Evolutionary conservation across 1,140 invertebrate genomes (phyloP), one percentile per base, ranked within the genome.

Genomic region (Agrypnia vestita): DNA sequence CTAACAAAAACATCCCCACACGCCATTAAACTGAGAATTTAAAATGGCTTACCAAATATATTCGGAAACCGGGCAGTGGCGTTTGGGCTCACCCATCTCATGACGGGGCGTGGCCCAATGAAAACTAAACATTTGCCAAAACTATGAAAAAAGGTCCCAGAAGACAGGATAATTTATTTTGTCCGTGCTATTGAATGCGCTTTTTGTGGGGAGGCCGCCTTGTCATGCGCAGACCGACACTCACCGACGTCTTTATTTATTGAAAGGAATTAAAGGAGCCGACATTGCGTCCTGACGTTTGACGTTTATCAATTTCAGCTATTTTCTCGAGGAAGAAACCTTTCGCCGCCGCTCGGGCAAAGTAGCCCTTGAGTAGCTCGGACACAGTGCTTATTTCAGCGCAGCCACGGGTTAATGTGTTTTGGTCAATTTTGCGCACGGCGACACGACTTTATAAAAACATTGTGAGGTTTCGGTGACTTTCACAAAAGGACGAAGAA

Each of bases 101-200:
- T 59, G 43, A 1, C 76, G 35, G 76, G 82, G 82, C 82, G 82
- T 83, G 82, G 82, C 67, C 35, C 47, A 69, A 59, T 47, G 74
- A 78, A 83, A 83, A 83, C 78, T 83, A 83, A 83, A 83, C 79
- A 83, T 83, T 83, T 78, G 82, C 82, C 78, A 83, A 83, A 83
- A 80, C 78, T 61, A 79, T 82, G 77, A 81, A 79, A 82, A 82
- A 82, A 76, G 78, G 81, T 80, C 74, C 61, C 80, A 72, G 46
- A 69, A 67, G 80, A 77, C 78, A 79, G 76, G 62, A 82, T 82
- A 82, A 82, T 82, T 82, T 82, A 82, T 82, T 76, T 80, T 47
- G 74, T 76, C 67, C 56, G 56, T 67, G 51, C 46, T 59, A 79
- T 82, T 80, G 74, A 76, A 61, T 56, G 13, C 11, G 35, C 67